Evolutionary conservation across 2,888 invertebrate species (phyloP), one percentile per base, ranked within the genome.

Genomic region (Nomada flava): DNA sequence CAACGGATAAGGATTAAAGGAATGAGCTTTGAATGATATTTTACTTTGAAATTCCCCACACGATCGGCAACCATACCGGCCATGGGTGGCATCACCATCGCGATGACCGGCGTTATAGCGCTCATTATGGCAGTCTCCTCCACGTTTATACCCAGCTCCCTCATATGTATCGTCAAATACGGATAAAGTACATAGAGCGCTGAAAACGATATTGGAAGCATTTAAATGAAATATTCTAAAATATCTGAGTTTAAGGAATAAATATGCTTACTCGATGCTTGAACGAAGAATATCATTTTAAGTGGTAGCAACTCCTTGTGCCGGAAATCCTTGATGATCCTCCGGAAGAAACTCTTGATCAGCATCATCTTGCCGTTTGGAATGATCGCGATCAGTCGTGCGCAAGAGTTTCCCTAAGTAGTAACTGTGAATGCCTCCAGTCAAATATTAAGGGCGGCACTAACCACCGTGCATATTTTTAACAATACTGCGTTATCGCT

Each of bases 111-210:
- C 67, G 96, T 96, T 50, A 97, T 95, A 1, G 97, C 96, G 0
- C 96, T 96, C 96, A 97, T 97, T 89, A 97, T 96, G 60, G 97
- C 97, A 5, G 97, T 96, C 94, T 97, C 97, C 94, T 96, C 96
- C 73, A 97, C 96, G 90, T 95, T 96, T 92, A 97, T 96, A 67
- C 97, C 97, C 88, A 97, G 93, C 92, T 97, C 96, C 76, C 97
- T 95, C 96, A 97, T 97, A 92, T 97, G 97, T 87, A 97, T 96
- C 67, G 97, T 97, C 92, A 97, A 94, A 94, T 97, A 97, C 7
- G 97, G 97, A 92, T 97, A 97, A 82, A 97, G 94, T 67, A 97
- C 97, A 91, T 96, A 96, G 72, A 97, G 94, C 29, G 97, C 97
- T 97, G 93, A 70, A 62, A 29, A 29, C 42, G 50, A 18, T 9